phyloP scores from a whole-genome alignment of 2,797 vertebrate genomes.

The Podargus strigoides region DNA sequence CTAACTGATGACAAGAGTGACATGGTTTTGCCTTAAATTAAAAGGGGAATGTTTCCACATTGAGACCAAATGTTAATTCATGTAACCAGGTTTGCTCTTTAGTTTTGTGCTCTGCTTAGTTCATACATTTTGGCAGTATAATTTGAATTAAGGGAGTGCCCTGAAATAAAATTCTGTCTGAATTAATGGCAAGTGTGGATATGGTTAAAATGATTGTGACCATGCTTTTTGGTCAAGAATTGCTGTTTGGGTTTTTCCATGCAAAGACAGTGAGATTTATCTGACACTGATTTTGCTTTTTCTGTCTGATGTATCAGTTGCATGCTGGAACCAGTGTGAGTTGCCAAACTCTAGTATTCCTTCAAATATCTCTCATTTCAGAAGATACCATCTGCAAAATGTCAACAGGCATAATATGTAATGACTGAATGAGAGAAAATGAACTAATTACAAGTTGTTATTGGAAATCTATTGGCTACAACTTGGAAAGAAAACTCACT shows the following conservation, averaged over 20 bases:
- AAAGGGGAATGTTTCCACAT: background rate
- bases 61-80: background rate
- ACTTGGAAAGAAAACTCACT: conserved; percentile 67
- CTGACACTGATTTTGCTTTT: background rate
- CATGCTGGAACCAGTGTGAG: accelerated
- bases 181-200: background rate
- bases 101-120: background rate
- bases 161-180: background rate
- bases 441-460: conserved; percentile 73
- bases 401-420: conserved; percentile 22
- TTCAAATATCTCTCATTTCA: conserved; percentile 23
- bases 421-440: conserved; percentile 58
- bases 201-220: background rate
- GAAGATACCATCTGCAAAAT: conserved; percentile 51
- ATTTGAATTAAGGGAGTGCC: background rate
- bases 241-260: background rate
- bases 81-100: background rate
- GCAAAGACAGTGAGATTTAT: background rate
- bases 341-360: background rate
- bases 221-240: background rate
- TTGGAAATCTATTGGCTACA: conserved; percentile 68
- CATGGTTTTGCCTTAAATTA: background rate
- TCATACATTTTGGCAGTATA: background rate
- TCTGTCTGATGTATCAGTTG: background rate
- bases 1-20: background rate